Conservation (phyloP, 2,113 vertebrate genomes). For the Corythornis madagascariensis region DNA sequence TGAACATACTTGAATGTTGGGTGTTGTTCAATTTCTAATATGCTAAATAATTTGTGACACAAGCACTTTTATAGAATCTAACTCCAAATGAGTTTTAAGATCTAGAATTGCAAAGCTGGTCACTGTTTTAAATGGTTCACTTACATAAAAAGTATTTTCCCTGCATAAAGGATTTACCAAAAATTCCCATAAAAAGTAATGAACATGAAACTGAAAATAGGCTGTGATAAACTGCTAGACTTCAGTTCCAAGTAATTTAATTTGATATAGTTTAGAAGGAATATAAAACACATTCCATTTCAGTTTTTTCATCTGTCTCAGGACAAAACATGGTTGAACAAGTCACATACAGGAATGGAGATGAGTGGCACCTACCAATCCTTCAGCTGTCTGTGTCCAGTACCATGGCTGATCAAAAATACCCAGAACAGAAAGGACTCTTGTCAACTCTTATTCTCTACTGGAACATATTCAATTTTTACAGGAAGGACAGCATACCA, state of each 20-base stretch:
- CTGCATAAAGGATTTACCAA: neutral
- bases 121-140: neutral
- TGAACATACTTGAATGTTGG: neutral
- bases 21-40: neutral
- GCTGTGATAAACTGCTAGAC: neutral
- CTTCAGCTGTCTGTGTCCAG: slow-evolving; percentile 30
- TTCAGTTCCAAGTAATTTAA: slow-evolving; percentile 44
- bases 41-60: neutral
- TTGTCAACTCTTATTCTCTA: slow-evolving; percentile 23
- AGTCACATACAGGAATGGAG: neutral
- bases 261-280: slow-evolving; percentile 18
- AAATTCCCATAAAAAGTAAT: neutral
- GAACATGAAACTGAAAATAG: neutral
- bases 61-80: neutral
- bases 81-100: neutral
- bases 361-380: slow-evolving; percentile 16
- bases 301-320: neutral
- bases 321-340: neutral
- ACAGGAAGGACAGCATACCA: neutral
- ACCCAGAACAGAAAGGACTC: neutral
- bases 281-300: slow-evolving; percentile 33
- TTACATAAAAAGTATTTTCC: neutral
- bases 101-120: neutral
- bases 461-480: slow-evolving; percentile 24
- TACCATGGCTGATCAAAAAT: slow-evolving; percentile 36